Conservation (phyloP, 1,140 invertebrate genomes). For the Trigoniulus corallinus region DNA sequence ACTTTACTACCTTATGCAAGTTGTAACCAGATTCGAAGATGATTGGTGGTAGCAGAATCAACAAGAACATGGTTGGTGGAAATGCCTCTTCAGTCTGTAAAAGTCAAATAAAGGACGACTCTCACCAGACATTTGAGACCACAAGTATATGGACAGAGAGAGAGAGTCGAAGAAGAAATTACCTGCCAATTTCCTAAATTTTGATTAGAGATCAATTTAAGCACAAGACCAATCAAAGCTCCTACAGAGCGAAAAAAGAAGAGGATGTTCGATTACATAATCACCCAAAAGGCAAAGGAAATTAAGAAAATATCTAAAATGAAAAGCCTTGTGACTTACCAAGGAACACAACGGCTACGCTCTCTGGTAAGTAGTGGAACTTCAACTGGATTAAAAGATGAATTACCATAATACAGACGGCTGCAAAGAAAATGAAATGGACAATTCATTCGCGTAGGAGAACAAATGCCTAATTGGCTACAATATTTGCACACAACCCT, state of each 20-base stretch:
- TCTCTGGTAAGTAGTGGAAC: constrained; percentile 92
- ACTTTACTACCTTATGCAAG: constrained; percentile 61
- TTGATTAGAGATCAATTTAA: constrained; percentile 69
- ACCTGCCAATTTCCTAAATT: constrained; percentile 79
- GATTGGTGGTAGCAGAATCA: constrained; percentile 91
- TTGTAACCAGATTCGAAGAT: constrained; percentile 99
- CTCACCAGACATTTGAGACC: not conserved
- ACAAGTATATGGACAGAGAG: not conserved
- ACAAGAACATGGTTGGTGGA: constrained; percentile 90
- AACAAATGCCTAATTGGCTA: no score
- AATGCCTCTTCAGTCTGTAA: constrained; percentile 84
- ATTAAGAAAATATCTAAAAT: constrained; percentile 10
- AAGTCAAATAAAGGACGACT: constrained; percentile 13
- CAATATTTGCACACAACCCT: no score
- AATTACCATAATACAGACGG: constrained; percentile 79
- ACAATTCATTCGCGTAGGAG: not conserved
- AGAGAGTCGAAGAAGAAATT: constrained; percentile 5
- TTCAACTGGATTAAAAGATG: constrained; percentile 88
- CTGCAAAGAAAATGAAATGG: constrained; percentile 24
- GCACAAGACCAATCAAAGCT: constrained; percentile 72
- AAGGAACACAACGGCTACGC: constrained; percentile 89
- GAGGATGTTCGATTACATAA: no score
- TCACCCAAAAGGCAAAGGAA: no score
- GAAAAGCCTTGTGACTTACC: constrained; percentile 22
- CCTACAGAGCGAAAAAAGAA: no score